Evolutionary conservation across 53 echinoderm and acorn worm species (phyloP), one percentile per base, ranked within the genome.

Genomic region (Crossaster papposus): DNA sequence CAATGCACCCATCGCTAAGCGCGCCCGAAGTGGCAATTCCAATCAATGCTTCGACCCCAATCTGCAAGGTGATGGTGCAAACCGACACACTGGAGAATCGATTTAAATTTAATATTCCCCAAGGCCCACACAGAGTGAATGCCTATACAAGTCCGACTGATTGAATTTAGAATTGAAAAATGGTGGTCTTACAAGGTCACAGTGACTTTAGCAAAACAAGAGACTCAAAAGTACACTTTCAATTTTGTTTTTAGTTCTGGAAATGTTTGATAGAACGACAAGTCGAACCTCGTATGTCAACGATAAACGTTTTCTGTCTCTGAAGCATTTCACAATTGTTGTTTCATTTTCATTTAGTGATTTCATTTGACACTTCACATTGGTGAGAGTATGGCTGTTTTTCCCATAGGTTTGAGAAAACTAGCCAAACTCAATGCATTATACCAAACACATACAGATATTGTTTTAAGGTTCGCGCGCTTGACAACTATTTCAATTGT

Each of bases 21-120:
- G 79, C 53, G 50, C 79, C 79, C 22, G n/a, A n/a, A 78, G 79
- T 30, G 29, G 52, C 32, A 51, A 51, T 78, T 78, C 34, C 28
- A 78, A 78, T 78, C 51, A 78, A 78, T 78, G 79, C 22, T 78
- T 78, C 52, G 79, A 78, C 52, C 79, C 75, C 75, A 78, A 78
- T 78, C 26, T 78, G 32, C 52, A 29, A 51, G 6, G 52, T 78
- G n/a, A n/a, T n/a, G 52, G 24, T 24, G 79, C 52, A 29, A 24
- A 50, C 50, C 23, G 51, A 51, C 79, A 78, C 79, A 78, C 52
- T 52, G 4, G 50, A n/a, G 32, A 50, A 51, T 78, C 79, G 28
- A 78, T 52, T 78, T 26, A 51, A 51, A 78, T 78, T 74, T 74
- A 74, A 74, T 74, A 35, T 74, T 28, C 15, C 75, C 75, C 75